These are phyloP conservation scores for Pituophis catenifer DNA, from an alignment of 2,113 vertebrate genomes.

Conservation along the genomic window DNA sequence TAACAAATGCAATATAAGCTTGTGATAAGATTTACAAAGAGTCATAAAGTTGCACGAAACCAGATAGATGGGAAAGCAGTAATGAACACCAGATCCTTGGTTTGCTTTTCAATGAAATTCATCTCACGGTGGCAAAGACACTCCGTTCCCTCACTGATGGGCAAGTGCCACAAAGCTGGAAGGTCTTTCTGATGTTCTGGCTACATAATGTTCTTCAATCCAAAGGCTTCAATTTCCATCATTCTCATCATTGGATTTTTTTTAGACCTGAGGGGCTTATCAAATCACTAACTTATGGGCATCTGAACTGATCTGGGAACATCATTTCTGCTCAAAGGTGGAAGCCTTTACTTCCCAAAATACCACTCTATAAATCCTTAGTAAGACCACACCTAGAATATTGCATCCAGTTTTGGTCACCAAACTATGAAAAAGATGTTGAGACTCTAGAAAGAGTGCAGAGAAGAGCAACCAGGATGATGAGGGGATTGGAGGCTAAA, in stretches of 20 bases:
- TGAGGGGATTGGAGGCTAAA: too few relatives aligned
- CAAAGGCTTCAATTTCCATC: background rate
- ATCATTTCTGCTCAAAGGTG: background rate
- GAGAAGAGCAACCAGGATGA: too few relatives aligned
- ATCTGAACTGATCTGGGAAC: background rate
- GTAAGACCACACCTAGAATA: too few relatives aligned
- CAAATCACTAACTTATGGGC: background rate
- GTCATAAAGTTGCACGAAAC: background rate
- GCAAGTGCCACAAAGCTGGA: background rate
- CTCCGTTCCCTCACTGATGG: slow-evolving; percentile 2
- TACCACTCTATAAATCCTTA: too few relatives aligned
- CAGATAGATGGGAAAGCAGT: slow-evolving; percentile 13
- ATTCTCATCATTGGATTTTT: background rate
- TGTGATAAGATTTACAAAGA: slow-evolving; percentile 18
- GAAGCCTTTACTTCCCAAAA: background rate
- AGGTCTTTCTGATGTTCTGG: background rate
- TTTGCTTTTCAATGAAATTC: background rate
- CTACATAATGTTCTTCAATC: background rate
- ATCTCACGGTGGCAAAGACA: background rate
- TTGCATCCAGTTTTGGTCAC: too few relatives aligned
- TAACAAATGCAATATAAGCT: slow-evolving; percentile 34
- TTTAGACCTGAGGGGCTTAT: background rate
- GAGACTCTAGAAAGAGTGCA: too few relatives aligned
- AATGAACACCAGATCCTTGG: background rate
- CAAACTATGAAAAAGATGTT: too few relatives aligned